Evolutionary conservation across 2,888 invertebrate genomes (phyloP).

Genomic region (Trichopria drosophilae): DNA sequence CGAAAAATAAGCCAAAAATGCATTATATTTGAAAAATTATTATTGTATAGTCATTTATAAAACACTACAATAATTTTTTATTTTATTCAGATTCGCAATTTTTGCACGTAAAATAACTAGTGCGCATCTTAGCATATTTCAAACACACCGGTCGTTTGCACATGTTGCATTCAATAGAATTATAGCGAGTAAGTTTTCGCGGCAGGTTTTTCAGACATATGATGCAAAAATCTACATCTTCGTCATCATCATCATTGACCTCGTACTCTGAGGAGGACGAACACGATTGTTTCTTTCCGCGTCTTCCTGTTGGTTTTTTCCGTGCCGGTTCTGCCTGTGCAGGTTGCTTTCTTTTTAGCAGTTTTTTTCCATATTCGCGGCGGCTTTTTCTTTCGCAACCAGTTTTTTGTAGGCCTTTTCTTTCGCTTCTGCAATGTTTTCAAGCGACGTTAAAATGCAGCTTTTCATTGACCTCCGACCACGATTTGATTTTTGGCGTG

Average conservation of each 20-base stretch:
- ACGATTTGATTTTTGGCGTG: no score
- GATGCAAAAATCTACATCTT: conserved; percentile 7
- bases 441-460: background rate
- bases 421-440: no score
- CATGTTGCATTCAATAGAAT: conserved; percentile 11
- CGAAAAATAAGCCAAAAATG: no score
- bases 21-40: no score
- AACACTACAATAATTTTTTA: no score
- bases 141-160: conserved; percentile 1
- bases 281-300: background rate
- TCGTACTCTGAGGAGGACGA: no score
- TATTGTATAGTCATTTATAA: no score
- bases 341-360: background rate
- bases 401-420: no score
- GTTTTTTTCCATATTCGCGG: no score
- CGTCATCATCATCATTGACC: background rate
- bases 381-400: no score
- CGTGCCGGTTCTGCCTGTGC: background rate
- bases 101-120: background rate
- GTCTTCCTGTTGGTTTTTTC: background rate
- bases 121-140: background rate
- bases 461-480: background rate
- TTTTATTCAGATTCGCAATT: conserved; percentile 3
- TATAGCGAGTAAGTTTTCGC: background rate
- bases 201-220: background rate